Conservation (phyloP, 2,797 vertebrate species). For the Botia almorhae region DNA sequence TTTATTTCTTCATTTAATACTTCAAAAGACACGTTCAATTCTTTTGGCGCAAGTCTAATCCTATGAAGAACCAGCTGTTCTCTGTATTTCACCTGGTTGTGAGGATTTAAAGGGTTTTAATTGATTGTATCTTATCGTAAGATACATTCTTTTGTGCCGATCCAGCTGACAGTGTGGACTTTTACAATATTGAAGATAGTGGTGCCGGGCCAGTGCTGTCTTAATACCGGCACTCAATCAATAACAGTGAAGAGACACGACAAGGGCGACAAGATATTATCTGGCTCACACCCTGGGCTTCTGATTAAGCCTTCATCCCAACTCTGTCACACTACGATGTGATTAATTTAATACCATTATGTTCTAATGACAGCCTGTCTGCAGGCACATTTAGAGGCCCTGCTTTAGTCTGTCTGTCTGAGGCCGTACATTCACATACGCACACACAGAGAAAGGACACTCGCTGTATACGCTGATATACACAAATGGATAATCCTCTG, state of each 20-base stretch:
- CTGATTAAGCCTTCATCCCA: slow-evolving; percentile 85
- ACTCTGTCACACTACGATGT: slow-evolving; percentile 84
- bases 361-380: slow-evolving; percentile 85
- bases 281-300: slow-evolving; percentile 82
- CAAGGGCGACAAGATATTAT: slow-evolving; percentile 87
- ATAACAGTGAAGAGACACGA: slow-evolving; percentile 81
- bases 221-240: slow-evolving; percentile 83
- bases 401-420: slow-evolving; percentile 54
- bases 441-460: slow-evolving; percentile 23
- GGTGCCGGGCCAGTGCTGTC: slow-evolving; percentile 72
- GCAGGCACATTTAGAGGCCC: slow-evolving; percentile 63
- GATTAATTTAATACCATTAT: slow-evolving; percentile 88
- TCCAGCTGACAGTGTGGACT: not conserved
- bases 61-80: not conserved
- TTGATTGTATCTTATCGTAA: not conserved
- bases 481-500: slow-evolving; percentile 48
- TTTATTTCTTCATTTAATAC: not conserved
- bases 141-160: slow-evolving; percentile 30
- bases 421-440: slow-evolving; percentile 12
- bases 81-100: not conserved
- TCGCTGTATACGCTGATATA: slow-evolving; percentile 26
- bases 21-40: not conserved
- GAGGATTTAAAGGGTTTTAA: not conserved
- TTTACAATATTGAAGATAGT: slow-evolving; percentile 14
- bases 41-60: not conserved